Evolutionary conservation across 2,888 invertebrate species (phyloP), one percentile per base, ranked within the genome.

Genomic region (Synanthedon formicaeformis): DNA sequence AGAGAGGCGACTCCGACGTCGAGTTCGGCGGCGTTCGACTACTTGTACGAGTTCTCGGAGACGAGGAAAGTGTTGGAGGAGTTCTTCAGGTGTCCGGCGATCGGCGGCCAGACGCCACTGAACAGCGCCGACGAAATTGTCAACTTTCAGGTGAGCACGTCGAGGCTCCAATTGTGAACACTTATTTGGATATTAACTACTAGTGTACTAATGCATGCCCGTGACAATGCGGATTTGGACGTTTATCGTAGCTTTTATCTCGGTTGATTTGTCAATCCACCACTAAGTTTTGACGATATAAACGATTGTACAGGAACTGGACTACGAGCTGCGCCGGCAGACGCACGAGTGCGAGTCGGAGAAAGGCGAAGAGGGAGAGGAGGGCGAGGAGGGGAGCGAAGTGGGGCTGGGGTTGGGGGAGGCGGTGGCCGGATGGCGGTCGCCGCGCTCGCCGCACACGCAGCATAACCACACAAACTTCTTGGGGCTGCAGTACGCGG

Each of bases 51-150:
- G 81, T 96, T 96, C 81, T 96, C 96, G 0, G 96, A 96, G 82
- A 96, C 96, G 23, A 89, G 96, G 60, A 96, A 96, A 85, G 96
- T 96, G 50, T 86, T 96, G 49, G 96, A 96, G 72, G 96, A 96
- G 82, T 96, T 96, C 85, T 96, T 96, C 88, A 92, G 94, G 75
- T 94, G 94, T 73, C 93, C 93, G 51, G 91, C 92, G 0, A 73
- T 75, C 41, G 73, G 76, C 1, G 77, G 71, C 1, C 80, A 81
- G 58, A 67, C 71, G 50, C 78, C 75, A 57, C 65, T 75, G 54
- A 75, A 73, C 55, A 64, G 54, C 41, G 73, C 62, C 52, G 86
- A 87, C 23, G 86, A 87, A 57, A 73, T 85, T 53, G 85, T 86
- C 56, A 87, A 83, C 63, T 86, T 86, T 64, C 84, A 86, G 79